phyloP scores from a whole-genome alignment of 2,797 vertebrate species.

The Tangara arthus region DNA sequence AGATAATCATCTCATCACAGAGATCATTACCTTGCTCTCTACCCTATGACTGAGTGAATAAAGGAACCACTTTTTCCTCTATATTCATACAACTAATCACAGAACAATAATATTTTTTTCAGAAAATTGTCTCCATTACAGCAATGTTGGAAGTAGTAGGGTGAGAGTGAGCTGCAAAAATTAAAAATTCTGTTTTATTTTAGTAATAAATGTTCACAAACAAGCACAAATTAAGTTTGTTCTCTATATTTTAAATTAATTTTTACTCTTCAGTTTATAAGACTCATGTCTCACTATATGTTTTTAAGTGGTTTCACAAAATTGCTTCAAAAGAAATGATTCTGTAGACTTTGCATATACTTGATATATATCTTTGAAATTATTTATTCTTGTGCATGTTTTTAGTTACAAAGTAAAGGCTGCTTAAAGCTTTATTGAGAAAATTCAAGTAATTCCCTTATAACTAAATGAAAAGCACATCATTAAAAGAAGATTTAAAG shows the following conservation, averaged over 20 bases:
- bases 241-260: background rate
- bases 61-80: background rate
- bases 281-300: background rate
- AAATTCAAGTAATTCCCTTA: slow-evolving; percentile 1
- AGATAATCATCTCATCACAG: background rate
- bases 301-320: background rate
- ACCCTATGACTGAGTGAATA: too few relatives aligned
- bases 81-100: background rate
- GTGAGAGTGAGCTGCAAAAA: background rate
- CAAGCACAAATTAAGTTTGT: background rate
- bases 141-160: background rate
- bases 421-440: slow-evolving; percentile 1
- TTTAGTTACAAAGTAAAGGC: slow-evolving; percentile 1
- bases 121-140: background rate
- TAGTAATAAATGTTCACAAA: background rate
- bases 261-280: background rate
- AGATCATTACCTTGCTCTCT: background rate
- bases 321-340: background rate
- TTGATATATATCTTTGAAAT: background rate
- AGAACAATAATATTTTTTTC: background rate
- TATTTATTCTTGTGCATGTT: background rate
- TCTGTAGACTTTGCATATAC: background rate
- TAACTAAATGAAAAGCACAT: background rate
- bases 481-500: slow-evolving; percentile 30
- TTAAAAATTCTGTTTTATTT: background rate